Evolutionary conservation across 2,797 vertebrate genomes (phyloP).

Genomic region (Zalophus californianus): DNA sequence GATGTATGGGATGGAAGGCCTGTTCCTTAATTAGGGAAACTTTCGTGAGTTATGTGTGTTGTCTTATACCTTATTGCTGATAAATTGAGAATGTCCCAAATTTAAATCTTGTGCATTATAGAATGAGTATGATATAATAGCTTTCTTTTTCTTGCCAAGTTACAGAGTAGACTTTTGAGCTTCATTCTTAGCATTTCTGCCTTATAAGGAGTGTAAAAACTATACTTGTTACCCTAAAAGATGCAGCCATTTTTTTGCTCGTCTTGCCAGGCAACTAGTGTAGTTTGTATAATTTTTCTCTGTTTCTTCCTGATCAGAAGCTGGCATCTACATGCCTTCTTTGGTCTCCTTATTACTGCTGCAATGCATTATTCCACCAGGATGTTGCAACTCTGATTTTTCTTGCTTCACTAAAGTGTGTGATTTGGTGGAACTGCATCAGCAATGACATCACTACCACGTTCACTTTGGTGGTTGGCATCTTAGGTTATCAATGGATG

Average conservation of each 20-base stretch:
- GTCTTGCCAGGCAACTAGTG: neutral
- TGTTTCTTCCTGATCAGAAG: neutral
- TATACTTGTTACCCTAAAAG: neutral
- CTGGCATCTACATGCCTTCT: neutral
- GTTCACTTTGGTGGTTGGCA: conserved; percentile 44
- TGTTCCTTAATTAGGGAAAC: neutral
- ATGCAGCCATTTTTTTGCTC: neutral
- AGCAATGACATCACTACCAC: conserved; percentile 15
- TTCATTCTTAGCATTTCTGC: neutral
- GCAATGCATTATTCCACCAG: neutral
- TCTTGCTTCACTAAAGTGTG: conserved; percentile 19
- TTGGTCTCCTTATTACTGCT: neutral
- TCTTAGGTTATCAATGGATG: conserved; percentile 59
- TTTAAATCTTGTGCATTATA: neutral
- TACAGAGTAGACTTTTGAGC: neutral
- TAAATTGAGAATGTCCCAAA: neutral
- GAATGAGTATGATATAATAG: neutral
- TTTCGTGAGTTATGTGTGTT: neutral
- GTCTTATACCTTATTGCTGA: neutral
- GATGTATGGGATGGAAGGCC: neutral
- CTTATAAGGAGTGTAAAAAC: neutral
- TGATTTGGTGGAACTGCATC: conserved; percentile 30
- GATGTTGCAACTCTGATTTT: neutral
- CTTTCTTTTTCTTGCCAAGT: neutral
- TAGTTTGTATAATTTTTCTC: neutral